Base-by-base conservation (phyloP, 2,113 vertebrate species). In the Leucopternis melanops region DNA sequence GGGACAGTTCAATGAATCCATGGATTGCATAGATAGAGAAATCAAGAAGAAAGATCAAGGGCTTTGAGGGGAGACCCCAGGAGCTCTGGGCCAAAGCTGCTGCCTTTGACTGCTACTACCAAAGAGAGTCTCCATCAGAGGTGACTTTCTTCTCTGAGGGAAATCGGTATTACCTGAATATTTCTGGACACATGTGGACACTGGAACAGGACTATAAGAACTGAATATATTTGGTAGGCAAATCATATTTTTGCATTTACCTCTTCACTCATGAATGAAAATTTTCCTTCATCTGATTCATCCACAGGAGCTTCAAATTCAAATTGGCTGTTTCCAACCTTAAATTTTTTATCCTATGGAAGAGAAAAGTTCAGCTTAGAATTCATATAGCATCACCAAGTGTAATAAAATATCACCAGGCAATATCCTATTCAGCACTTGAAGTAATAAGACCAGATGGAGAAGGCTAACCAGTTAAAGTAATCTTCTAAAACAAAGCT, bases 201-300 rank as follows among this genome's bases (percentile, higher is more conserved):
- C 44, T 49, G 55, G 29, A 81, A 88, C 6, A 90, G 10, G 54
- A 61, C 12, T 52, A 22, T 27, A 75, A 54, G 54, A 86, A 63
- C 19, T 57, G n/a, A 83, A 40, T 61, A 49, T 38, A 47, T 88
- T 66, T 79, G 27, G 17, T 44, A 93, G 13, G 27, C 14, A 18
- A 71, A 84, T 47, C 2, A 22, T 63, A 36, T 63, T 92, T 67
- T 80, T 47, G 29, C 27, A 86, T 38, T 29, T 98, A 98, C 98
- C 98, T 97, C 95, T 92, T 98, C 97, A 65, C 96, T 98, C 55
- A 38, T 29, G 80, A 98, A 98, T 79, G 89, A 95, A 92, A 97
- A 98, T 52, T 7, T 90, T 55, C 94, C 98, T 13, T 90, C 40
- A 6, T 93, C 73, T 84, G 77, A 71, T 25, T 70, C 52, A 50